A percentile compares a stretch with the other conserved stretches of the same genome.
Evolutionary conservation across 2,113 vertebrate species (phyloP).

Genomic region (Meleagris gallopavo): DNA sequence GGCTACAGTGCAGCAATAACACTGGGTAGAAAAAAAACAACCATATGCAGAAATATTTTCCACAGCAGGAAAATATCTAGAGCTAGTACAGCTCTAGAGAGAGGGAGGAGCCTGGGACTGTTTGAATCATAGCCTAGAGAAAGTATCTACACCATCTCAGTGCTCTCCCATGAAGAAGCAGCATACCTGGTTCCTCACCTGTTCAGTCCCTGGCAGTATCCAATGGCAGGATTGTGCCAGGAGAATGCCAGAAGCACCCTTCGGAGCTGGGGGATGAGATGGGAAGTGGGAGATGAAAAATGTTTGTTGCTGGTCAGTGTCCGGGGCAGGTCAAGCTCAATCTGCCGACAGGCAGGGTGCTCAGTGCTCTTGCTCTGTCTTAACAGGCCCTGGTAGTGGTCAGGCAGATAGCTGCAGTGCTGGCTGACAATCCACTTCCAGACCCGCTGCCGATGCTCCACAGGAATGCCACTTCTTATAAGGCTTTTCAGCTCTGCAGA

Average conservation of each 20-base stretch:
- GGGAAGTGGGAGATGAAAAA: conserved; percentile 88
- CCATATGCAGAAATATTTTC: neutral
- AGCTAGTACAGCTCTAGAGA: neutral
- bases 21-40: neutral
- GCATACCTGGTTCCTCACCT: conserved; percentile 77
- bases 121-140: neutral
- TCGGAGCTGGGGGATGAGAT: conserved; percentile 85
- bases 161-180: neutral
- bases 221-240: conserved; percentile 91
- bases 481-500: conserved; percentile 85
- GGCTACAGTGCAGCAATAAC: neutral
- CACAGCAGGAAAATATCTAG: neutral
- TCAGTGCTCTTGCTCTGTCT: conserved; percentile 76
- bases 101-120: neutral
- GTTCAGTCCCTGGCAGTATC: conserved; percentile 97
- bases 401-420: conserved; percentile 62
- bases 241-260: conserved; percentile 92
- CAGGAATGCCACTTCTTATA: conserved; percentile 86
- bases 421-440: conserved; percentile 87
- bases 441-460: conserved; percentile 82
- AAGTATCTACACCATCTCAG: neutral
- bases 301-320: conserved; percentile 91
- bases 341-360: conserved; percentile 89
- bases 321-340: conserved; percentile 92
- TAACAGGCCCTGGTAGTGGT: conserved; percentile 84